Evolutionary conservation across 1,140 invertebrate species (phyloP).

Genomic region (Papilio glaucus): DNA sequence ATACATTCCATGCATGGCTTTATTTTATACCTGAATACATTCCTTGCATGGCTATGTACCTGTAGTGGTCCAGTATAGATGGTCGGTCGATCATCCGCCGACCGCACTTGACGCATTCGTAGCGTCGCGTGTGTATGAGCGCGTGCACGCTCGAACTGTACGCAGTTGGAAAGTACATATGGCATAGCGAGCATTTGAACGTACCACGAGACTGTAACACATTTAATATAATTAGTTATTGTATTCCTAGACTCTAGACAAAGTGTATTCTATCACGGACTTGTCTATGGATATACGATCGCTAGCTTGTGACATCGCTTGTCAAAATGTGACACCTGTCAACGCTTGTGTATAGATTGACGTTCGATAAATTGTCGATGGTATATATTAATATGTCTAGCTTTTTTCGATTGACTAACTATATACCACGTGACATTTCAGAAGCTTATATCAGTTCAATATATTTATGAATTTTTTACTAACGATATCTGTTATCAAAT

Average conservation of each 20-base stretch:
- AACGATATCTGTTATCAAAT: no score
- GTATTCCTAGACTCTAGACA: neutral
- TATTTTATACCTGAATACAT: no score
- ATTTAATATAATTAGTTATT: neutral
- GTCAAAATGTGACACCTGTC: no score
- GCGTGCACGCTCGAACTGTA: slow-evolving; percentile 67
- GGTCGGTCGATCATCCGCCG: slow-evolving; percentile 61
- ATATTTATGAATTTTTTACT: no score
- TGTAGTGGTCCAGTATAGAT: slow-evolving; percentile 69
- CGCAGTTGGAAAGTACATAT: slow-evolving; percentile 64
- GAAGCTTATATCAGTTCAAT: no score
- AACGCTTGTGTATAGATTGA: no score
- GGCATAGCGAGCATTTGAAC: slow-evolving; percentile 64
- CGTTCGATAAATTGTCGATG: no score
- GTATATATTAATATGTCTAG: no score
- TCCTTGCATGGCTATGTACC: slow-evolving; percentile 51
- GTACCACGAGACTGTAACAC: slow-evolving; percentile 44
- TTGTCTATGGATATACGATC: neutral
- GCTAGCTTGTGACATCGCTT: no score
- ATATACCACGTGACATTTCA: no score
- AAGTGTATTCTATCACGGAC: neutral
- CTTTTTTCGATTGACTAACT: no score
- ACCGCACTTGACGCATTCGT: slow-evolving; percentile 63
- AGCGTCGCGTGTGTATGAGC: slow-evolving; percentile 65
- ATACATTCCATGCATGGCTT: no score